Evolutionary conservation across 1,140 invertebrate genomes (phyloP).

Genomic region (Condylostylus longicornis): DNA sequence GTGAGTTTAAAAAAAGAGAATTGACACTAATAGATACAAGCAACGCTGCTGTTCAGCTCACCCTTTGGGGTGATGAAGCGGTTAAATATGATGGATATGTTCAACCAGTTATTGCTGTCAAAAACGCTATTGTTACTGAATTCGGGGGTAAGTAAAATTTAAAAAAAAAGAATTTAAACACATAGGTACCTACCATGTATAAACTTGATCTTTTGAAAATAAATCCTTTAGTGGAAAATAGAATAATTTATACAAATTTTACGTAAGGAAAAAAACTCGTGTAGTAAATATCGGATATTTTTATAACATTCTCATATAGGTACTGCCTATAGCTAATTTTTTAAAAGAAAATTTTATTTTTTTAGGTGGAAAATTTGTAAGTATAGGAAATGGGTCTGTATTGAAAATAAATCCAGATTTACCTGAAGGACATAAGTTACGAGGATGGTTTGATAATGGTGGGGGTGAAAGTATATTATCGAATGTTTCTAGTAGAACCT

Average conservation of each 20-base stretch:
- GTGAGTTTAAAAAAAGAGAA: conserved; percentile 81
- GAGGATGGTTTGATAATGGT: conserved; percentile 79
- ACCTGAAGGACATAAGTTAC: conserved; percentile 65
- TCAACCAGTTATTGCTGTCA: conserved; percentile 70
- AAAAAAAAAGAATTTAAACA: too few species aligned
- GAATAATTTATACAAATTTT: too few species aligned
- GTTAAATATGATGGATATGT: conserved; percentile 62
- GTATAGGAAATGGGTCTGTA: conserved; percentile 36
- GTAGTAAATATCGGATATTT: too few species aligned
- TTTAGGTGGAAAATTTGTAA: conserved; percentile 48
- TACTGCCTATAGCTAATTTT: too few species aligned
- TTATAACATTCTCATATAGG: too few species aligned
- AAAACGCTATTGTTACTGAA: conserved; percentile 59
- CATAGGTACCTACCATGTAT: too few species aligned
- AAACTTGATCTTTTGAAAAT: too few species aligned
- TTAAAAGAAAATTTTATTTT: too few species aligned
- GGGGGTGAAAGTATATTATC: conserved; percentile 43
- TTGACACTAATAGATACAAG: conserved; percentile 75
- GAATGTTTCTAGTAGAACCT: conserved; percentile 52
- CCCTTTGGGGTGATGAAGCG: conserved; percentile 68
- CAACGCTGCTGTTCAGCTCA: conserved; percentile 51
- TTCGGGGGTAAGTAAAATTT: too few species aligned
- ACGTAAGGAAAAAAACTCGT: too few species aligned
- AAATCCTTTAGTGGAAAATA: too few species aligned
- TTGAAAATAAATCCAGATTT: conserved; percentile 79